Conservation (phyloP, 2,797 vertebrate genomes). For the Syngnathus acus region DNA sequence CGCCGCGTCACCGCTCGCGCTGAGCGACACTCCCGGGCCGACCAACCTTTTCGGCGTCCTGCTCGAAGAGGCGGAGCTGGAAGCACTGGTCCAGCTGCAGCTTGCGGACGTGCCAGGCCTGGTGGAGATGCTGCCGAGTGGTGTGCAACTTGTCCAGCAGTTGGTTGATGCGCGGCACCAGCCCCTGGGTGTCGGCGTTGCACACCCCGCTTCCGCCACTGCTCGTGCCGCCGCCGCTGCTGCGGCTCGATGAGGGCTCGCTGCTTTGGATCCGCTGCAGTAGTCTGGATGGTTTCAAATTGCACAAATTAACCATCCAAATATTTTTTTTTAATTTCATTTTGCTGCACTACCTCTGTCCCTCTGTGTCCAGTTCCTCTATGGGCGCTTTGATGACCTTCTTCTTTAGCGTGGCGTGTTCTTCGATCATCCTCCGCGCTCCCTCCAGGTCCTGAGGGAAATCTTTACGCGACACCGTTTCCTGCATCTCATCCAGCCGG, state of each 20-base stretch:
- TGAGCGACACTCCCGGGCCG: neutral
- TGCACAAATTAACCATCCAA: neutral
- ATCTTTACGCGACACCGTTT: conserved; percentile 90
- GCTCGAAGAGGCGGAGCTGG: conserved; percentile 94
- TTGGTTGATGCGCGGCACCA: conserved; percentile 86
- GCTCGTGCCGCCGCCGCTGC: conserved; percentile 69
- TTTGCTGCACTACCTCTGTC: conserved; percentile 69
- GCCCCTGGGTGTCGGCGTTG: conserved; percentile 90
- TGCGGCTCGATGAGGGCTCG: conserved; percentile 87
- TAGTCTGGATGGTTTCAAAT: conserved; percentile 52
- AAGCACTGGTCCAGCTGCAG: conserved; percentile 97
- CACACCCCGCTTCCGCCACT: conserved; percentile 52
- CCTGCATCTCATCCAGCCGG: conserved; percentile 94
- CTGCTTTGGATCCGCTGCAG: conserved; percentile 95
- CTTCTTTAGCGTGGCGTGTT: conserved; percentile 91
- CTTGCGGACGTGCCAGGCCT: conserved; percentile 95
- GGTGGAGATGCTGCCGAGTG: conserved; percentile 91
- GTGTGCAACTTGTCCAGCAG: conserved; percentile 94
- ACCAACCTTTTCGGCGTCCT: conserved; percentile 96
- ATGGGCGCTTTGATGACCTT: conserved; percentile 96
- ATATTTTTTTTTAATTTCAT: neutral
- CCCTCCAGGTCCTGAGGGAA: conserved; percentile 94
- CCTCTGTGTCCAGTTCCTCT: conserved; percentile 94
- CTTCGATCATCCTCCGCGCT: conserved; percentile 92
- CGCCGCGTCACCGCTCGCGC: conserved; percentile 18